Evolutionary conservation across 2,797 vertebrate genomes (phyloP), one percentile per base, ranked within the genome.

Genomic region (Avahi laniger): DNA sequence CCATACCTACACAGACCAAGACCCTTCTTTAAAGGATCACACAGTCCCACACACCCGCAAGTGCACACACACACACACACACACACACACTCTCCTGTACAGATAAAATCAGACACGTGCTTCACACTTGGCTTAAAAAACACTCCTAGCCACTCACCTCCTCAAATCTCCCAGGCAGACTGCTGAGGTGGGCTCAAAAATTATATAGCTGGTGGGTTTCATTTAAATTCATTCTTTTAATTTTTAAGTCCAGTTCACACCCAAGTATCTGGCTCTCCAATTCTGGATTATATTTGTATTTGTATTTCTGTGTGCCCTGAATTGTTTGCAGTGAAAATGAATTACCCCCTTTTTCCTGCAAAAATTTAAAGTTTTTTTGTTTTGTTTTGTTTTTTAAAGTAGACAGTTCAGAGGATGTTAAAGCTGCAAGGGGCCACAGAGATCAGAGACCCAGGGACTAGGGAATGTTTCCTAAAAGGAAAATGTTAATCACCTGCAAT

Each of bases 381-480:
- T 9, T 18, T 65, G 70, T 92, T 70, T 15, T 82, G 35, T 59
- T 43, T 75, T 26, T 57, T 13, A 38, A 72, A 50, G 15, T 59
- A 67, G 52, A 41, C 73, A 33, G 28, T 63, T 52, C 22, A 52
- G 57, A 67, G 26, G 63, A 7, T 61, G 12, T 50, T 48, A 46
- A n/a, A 54, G 33, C 50, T 22, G 24, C 46, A 76, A 91, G 52
- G 35, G 52, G 26, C 3, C 18, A 0, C 9, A 11, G 59, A 89
- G 38, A 61, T 35, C 30, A 59, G 94, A 95, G 79, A 80, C 26
- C 63, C 80, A n/a, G 69, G 65, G 46, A 50, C 46, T 1, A 63
- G 75, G 20, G 46, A 63, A n/a, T n/a, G 11, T 59, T 78, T 89
- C 89, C 73, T 86, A 72, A 48, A 61, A 96, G 87, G 88, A 89